Percentiles rank a stretch among this genome's conserved stretches.
phyloP scores from a whole-genome alignment of 2,113 vertebrate species.

The Agapornis roseicollis region DNA sequence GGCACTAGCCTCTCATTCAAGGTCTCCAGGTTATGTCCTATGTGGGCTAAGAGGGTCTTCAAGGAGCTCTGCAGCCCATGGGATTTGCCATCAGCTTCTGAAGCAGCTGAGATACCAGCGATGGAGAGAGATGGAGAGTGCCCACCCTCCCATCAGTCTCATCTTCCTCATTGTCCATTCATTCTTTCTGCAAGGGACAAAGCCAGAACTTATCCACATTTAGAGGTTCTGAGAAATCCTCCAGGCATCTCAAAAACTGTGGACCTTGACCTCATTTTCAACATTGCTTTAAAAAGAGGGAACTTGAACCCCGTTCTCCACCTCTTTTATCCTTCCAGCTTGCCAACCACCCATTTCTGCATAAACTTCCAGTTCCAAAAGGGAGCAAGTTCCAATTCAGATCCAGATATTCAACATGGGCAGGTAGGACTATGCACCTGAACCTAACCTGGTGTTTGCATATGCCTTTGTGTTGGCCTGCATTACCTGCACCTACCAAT shows the following conservation, averaged over 20 bases:
- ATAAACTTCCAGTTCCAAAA: not conserved
- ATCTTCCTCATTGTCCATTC: not conserved
- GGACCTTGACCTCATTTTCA: not conserved
- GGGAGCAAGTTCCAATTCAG: not conserved
- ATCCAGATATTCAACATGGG: rapidly evolving
- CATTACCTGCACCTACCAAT: rapidly evolving
- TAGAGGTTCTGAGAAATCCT: not conserved
- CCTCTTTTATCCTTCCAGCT: not conserved
- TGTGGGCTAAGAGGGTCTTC: not conserved
- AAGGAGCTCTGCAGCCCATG: not conserved
- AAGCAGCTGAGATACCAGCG: not conserved
- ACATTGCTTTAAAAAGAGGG: not conserved
- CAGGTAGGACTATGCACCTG: not conserved
- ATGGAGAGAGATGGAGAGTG: not conserved
- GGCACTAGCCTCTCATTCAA: not conserved
- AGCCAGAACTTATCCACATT: not conserved
- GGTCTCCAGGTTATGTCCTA: not conserved
- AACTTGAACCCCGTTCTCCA: not conserved
- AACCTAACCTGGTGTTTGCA: not conserved
- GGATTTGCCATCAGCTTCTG: not conserved
- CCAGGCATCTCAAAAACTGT: not conserved
- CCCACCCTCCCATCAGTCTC: not conserved
- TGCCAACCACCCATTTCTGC: not conserved
- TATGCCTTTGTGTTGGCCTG: rapidly evolving
- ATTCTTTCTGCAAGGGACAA: not conserved